Base-by-base conservation (phyloP, 2,888 invertebrate species). In the Tribolium freemani region DNA sequence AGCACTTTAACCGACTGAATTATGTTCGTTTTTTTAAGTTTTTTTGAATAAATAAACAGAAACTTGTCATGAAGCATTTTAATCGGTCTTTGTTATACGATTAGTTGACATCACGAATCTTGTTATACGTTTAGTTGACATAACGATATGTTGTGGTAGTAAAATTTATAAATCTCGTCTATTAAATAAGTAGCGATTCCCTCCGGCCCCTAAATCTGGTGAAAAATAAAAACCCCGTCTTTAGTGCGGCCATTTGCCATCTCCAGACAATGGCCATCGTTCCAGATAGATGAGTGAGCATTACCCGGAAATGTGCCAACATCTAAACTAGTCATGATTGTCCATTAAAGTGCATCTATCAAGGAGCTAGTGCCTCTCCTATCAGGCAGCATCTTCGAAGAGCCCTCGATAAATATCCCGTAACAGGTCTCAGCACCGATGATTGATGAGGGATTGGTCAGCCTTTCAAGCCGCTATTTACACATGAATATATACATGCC, bases 321-420 rank as follows among this genome's bases (percentile, higher is more conserved):
- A 71, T 71, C 71, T 51, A 71, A 71, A 67, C 66, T 60, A 51
- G 67, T 67, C 67, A 71, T 54, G 67, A 67, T 60, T 71, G 71
- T 67, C 71, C 67, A 71, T 71, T 71, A 71, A 50, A 67, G 71
- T 71, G 60, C 71, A 71, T 67, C 46, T 66, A 71, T 67, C 67
- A 58, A 58, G 60, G 9, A 51, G 38, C 71, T 56, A 51, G 66
- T 58, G 64, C 66, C 46, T 56, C 51, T 48, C 26, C 51, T 70
- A 70, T 70, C 61, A 16, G 30, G 45, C 10, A 44, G 13, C 26
- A 71, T 64, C 50, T 44, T 63, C 51, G 21, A 58, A 64, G 51
- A 51, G 50, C 20, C 58, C 31, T 71, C 64, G 71, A 64, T 64
- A 71, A 69, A 56, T 45, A 51, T 48, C 31, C 20, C 4, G 45